These are phyloP conservation scores for Girardinichthys multiradiatus DNA, from an alignment of 2,113 vertebrate genomes.

Conservation along the genomic window DNA sequence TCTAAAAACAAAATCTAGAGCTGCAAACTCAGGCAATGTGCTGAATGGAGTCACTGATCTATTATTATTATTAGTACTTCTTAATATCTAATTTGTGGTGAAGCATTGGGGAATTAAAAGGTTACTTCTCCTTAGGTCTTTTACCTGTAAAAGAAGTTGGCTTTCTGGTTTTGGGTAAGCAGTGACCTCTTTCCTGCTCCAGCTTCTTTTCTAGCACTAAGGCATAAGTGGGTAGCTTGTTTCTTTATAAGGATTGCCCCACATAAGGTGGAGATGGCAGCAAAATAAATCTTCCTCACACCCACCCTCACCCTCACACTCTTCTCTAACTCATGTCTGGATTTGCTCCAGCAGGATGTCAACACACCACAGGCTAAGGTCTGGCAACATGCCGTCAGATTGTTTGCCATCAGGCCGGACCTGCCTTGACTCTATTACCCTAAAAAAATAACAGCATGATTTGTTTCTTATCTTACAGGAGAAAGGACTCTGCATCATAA, in stretches of 20 bases:
- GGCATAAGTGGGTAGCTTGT: slow-evolving; percentile 31
- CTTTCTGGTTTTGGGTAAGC: slow-evolving; percentile 26
- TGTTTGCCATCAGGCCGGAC: slow-evolving; percentile 5
- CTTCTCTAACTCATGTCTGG: slow-evolving; percentile 34
- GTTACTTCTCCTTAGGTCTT: not conserved
- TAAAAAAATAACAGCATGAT: slow-evolving; percentile 1
- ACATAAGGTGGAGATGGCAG: slow-evolving; percentile 36
- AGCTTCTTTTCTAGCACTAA: slow-evolving; percentile 49
- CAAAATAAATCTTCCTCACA: slow-evolving; percentile 36
- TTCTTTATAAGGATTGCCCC: slow-evolving; percentile 39
- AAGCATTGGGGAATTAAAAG: slow-evolving; percentile 54
- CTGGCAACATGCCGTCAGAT: slow-evolving; percentile 6
- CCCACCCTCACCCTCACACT: not conserved
- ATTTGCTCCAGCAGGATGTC: slow-evolving; percentile 29
- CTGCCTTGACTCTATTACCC: not conserved
- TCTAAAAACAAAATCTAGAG: not conserved
- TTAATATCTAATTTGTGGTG: slow-evolving; percentile 57
- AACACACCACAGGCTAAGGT: slow-evolving; percentile 13
- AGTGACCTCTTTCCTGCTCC: slow-evolving; percentile 54
- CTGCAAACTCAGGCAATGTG: slow-evolving; percentile 36
- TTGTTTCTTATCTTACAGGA: slow-evolving; percentile 79
- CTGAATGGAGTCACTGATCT: slow-evolving; percentile 32
- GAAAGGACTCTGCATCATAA: slow-evolving; percentile 94
- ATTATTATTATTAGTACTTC: slow-evolving; percentile 45
- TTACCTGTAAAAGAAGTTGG: no score